Conservation (phyloP, 2,797 vertebrate genomes). For the Masticophis lateralis region DNA sequence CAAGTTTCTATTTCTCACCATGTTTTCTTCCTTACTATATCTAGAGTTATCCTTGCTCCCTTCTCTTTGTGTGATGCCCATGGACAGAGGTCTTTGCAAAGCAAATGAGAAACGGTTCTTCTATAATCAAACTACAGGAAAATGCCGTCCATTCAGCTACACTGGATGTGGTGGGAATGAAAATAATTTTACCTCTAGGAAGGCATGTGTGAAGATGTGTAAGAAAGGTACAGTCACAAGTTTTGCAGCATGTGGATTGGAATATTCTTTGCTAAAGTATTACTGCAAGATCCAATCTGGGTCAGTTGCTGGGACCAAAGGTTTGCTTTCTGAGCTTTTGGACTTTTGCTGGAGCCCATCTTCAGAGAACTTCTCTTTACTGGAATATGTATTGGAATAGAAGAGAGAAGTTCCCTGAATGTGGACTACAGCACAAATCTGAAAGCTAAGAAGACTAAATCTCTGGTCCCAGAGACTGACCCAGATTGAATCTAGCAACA, state of each 20-base stretch:
- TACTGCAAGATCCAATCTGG: neutral
- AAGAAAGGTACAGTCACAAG: constrained; percentile 69
- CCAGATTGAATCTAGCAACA: neutral
- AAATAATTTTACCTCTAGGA: constrained; percentile 83
- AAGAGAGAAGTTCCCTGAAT: neutral
- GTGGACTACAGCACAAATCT: neutral
- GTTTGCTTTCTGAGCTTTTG: neutral
- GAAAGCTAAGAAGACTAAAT: neutral
- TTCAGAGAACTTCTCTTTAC: neutral
- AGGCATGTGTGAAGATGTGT: constrained; percentile 77
- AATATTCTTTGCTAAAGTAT: neutral
- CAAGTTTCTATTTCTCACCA: constrained; percentile 5
- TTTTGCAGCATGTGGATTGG: neutral
- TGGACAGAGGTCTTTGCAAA: constrained; percentile 76
- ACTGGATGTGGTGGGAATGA: constrained; percentile 88
- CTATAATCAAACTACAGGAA: constrained; percentile 69
- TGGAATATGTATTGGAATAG: neutral
- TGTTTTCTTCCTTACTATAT: constrained; percentile 40
- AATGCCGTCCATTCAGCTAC: constrained; percentile 80
- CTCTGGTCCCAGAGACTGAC: neutral
- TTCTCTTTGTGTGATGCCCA: constrained; percentile 68
- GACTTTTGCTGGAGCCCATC: neutral
- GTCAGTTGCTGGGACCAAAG: neutral
- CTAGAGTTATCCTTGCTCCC: constrained; percentile 57
- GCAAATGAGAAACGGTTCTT: constrained; percentile 73